These are phyloP conservation scores for Anas platyrhynchos DNA, from an alignment of 2,113 vertebrate genomes.

Conservation along the genomic window DNA sequence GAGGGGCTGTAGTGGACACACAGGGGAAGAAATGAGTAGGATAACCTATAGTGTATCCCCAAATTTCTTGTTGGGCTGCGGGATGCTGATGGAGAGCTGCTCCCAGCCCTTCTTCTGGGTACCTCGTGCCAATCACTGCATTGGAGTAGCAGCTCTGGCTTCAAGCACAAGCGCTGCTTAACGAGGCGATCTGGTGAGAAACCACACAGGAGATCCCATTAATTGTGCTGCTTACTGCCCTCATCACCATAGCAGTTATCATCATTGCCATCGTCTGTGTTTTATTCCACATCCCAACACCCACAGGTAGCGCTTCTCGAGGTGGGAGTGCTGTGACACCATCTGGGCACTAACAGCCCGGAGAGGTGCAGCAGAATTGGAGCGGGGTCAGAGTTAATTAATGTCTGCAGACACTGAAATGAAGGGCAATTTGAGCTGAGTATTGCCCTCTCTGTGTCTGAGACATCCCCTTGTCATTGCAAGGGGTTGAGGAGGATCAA, in stretches of 20 bases:
- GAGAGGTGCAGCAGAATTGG: not conserved
- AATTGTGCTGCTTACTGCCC: accelerated
- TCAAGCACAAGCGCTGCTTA: not conserved
- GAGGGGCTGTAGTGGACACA: not conserved
- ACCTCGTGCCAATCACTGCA: accelerated
- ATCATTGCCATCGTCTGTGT: accelerated
- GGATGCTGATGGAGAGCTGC: accelerated
- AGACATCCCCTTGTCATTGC: too few species aligned
- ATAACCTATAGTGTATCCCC: accelerated
- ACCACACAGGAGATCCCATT: not conserved
- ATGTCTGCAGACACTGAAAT: not conserved
- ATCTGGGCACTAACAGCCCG: not conserved
- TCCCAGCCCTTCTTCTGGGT: accelerated
- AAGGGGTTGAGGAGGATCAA: not conserved
- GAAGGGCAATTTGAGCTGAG: not conserved
- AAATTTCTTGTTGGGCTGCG: accelerated
- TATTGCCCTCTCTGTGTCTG: not conserved
- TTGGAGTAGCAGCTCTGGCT: not conserved
- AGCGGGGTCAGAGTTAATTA: not conserved
- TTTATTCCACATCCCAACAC: accelerated
- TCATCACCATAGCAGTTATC: accelerated
- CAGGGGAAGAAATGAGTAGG: not conserved
- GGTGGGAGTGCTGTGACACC: not conserved
- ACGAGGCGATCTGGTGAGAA: not conserved
- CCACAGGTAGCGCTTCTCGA: accelerated